These are phyloP conservation scores for Aphis gossypii DNA, from an alignment of 1,140 invertebrate species.

Conservation along the genomic window DNA sequence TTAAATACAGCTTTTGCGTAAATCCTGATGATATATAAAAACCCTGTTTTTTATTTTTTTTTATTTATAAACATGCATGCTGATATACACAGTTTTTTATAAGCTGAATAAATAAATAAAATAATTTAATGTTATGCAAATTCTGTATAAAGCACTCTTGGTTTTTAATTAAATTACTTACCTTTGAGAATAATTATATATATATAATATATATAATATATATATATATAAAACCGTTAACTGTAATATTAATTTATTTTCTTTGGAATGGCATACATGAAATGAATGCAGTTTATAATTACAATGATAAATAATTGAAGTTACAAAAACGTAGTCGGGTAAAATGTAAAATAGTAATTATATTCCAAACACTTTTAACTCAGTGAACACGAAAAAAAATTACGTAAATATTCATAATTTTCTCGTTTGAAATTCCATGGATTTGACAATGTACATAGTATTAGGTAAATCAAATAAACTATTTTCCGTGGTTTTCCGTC, in stretches of 20 bases:
- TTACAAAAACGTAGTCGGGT: not conserved
- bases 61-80: not conserved
- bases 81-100: not conserved
- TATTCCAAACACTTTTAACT: not conserved
- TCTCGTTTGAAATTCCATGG: not conserved
- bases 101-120: slow-evolving; percentile 9
- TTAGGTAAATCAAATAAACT: not conserved
- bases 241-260: slow-evolving; percentile 14
- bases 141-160: not conserved
- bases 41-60: not conserved
- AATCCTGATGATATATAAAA: not conserved
- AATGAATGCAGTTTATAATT: not conserved
- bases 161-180: slow-evolving; percentile 17
- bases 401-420: not conserved
- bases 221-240: not conserved
- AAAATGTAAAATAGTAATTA: slow-evolving; percentile 17
- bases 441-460: not conserved
- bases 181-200: not conserved
- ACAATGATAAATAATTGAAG: slow-evolving; percentile 2
- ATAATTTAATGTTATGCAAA: not conserved
- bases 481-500: not conserved
- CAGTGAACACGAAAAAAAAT: not conserved
- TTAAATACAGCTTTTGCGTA: not conserved
- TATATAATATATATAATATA: not conserved
- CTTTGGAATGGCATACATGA: not conserved